phyloP scores from a whole-genome alignment of 1,140 invertebrate species.

The Aplysia californica region DNA sequence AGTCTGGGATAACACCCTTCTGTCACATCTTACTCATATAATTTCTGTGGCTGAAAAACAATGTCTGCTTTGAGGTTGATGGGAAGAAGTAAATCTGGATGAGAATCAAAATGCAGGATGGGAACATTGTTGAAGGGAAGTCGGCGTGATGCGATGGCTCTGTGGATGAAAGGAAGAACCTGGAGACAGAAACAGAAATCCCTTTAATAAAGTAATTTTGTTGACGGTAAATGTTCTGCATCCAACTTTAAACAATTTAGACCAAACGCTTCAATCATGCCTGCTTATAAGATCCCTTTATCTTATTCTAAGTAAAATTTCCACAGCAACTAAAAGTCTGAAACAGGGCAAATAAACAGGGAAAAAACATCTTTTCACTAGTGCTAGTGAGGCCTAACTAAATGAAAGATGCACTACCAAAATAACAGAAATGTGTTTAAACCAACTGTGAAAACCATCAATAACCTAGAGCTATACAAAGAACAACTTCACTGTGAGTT shows the following conservation, averaged over 20 bases:
- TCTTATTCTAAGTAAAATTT: not conserved
- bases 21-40: conserved; percentile 69
- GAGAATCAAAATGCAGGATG: conserved; percentile 90
- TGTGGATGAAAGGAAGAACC: conserved; percentile 78
- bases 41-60: conserved; percentile 74
- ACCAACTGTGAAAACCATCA: no score
- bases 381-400: no score
- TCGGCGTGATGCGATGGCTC: conserved; percentile 84
- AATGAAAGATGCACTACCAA: no score
- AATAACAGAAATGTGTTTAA: no score
- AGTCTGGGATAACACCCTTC: not conserved
- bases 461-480: no score
- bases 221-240: not conserved
- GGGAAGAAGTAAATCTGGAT: conserved; percentile 90
- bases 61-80: conserved; percentile 77
- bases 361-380: no score
- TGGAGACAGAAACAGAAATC: conserved; percentile 34
- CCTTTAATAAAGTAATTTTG: not conserved
- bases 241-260: not conserved
- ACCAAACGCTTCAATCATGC: not conserved
- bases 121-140: conserved; percentile 80
- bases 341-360: no score
- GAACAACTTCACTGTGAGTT: no score
- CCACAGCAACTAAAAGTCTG: no score
- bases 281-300: not conserved